Conservation (phyloP, 2,113 vertebrate species). For the Gymnocephalus cernua region DNA sequence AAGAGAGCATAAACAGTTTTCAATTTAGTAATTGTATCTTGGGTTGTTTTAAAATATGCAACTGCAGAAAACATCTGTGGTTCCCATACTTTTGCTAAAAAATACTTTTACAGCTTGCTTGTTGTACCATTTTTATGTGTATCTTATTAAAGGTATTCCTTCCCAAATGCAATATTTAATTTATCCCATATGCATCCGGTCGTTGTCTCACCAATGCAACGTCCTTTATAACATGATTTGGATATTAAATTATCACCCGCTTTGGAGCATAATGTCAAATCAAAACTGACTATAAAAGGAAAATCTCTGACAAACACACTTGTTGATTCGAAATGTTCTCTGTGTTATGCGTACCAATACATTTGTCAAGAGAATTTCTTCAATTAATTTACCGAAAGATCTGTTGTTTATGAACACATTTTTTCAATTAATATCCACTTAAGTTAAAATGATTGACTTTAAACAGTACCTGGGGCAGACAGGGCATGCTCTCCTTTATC, state of each 20-base stretch:
- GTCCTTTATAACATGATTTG: background rate
- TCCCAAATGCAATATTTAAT: background rate
- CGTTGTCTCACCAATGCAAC: background rate
- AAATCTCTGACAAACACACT: background rate
- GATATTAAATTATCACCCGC: background rate
- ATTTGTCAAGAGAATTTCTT: background rate
- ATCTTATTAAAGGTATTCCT: background rate
- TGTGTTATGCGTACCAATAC: background rate
- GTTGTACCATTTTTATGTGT: background rate
- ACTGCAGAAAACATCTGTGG: background rate
- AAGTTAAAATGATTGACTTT: background rate
- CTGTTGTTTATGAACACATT: background rate
- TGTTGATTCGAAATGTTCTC: background rate
- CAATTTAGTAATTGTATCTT: background rate
- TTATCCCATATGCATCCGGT: too few relatives aligned
- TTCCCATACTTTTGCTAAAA: background rate
- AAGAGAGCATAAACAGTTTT: background rate
- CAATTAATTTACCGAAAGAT: background rate
- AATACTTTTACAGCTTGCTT: background rate
- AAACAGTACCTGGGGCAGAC: background rate
- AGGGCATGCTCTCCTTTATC: background rate
- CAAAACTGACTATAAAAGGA: background rate
- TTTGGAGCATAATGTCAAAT: background rate
- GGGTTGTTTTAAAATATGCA: background rate
- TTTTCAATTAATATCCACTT: background rate